Conservation (phyloP, 2,888 invertebrate species). For the Callinectes sapidus region DNA sequence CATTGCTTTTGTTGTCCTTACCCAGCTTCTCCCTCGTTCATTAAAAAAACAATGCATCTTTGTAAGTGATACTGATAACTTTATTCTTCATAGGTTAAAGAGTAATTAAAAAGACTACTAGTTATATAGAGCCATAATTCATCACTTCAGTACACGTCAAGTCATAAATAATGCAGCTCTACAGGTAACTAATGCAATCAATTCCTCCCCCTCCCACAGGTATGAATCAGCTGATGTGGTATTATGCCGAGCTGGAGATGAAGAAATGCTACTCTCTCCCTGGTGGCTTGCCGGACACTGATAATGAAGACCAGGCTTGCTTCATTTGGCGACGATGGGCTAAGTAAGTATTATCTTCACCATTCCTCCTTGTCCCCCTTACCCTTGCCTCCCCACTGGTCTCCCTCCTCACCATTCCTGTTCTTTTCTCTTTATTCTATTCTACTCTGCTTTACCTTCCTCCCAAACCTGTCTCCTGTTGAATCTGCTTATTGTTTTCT, state of each 20-base stretch:
- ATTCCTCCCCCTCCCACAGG: slow-evolving; percentile 55
- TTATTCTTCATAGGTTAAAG: too few relatives aligned
- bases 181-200: not conserved
- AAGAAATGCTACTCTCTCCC: slow-evolving; percentile 86
- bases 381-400: not conserved
- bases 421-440: not conserved
- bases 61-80: too few relatives aligned
- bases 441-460: not conserved
- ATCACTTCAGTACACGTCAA: too few relatives aligned
- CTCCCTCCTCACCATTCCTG: not conserved
- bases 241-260: slow-evolving; percentile 92
- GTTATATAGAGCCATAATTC: too few relatives aligned
- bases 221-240: slow-evolving; percentile 83
- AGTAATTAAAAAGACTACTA: too few relatives aligned
- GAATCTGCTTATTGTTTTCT: not conserved
- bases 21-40: too few relatives aligned
- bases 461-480: not conserved
- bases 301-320: slow-evolving; percentile 82
- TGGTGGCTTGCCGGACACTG: slow-evolving; percentile 79
- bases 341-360: slow-evolving; percentile 80
- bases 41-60: too few relatives aligned
- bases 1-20: too few relatives aligned
- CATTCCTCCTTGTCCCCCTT: not conserved
- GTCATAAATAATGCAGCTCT: not conserved
- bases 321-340: slow-evolving; percentile 91